Conservation (phyloP, 1,140 invertebrate genomes). For the Euschistus heros region DNA sequence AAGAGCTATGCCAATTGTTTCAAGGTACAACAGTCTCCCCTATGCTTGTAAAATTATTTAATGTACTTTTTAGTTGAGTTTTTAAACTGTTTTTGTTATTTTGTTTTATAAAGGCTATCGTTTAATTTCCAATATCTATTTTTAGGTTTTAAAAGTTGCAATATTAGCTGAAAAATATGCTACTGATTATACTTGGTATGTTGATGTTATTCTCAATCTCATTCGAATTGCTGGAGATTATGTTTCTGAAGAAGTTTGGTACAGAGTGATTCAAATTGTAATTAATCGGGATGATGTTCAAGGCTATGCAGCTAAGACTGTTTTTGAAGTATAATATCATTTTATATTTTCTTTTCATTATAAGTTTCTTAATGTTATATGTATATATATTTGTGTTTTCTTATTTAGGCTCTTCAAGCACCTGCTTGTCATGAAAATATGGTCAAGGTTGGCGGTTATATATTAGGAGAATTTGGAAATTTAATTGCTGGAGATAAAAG, state of each 20-base stretch:
- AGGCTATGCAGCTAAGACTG: slow-evolving; percentile 98
- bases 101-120: too few relatives aligned
- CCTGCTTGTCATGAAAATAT: slow-evolving; percentile 99
- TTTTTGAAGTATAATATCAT: slow-evolving; percentile 67
- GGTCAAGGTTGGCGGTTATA: slow-evolving; percentile 99
- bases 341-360: neutral
- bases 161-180: slow-evolving; percentile 99
- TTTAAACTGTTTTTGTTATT: too few relatives aligned
- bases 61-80: too few relatives aligned
- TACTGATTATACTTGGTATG: slow-evolving; percentile 97
- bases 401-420: slow-evolving; percentile 74
- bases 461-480: slow-evolving; percentile 99
- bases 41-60: too few relatives aligned
- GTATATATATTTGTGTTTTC: neutral
- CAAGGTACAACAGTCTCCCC: too few relatives aligned
- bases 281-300: slow-evolving; percentile 99
- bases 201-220: slow-evolving; percentile 98
- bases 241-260: slow-evolving; percentile 97
- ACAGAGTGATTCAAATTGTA: slow-evolving; percentile 98
- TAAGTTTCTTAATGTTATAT: neutral
- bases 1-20: too few relatives aligned
- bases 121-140: slow-evolving; percentile 6
- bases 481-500: slow-evolving; percentile 96
- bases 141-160: slow-evolving; percentile 86
- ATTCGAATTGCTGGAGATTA: slow-evolving; percentile 99